Conservation (phyloP, 64 coral and sea anemone species). For the Montipora foliosa region DNA sequence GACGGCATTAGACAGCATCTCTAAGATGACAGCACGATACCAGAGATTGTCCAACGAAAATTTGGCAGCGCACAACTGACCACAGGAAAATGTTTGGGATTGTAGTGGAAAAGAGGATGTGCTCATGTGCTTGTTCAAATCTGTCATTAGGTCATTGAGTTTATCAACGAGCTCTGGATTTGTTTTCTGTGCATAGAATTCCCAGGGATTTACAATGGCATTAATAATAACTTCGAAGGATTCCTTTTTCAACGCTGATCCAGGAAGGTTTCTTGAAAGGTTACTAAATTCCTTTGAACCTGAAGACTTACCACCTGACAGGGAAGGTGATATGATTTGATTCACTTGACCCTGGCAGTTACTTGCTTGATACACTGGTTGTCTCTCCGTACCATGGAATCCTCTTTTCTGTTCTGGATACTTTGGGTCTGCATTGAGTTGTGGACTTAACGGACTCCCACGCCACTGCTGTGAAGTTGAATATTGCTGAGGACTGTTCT, state of each 20-base stretch:
- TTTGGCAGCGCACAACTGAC: slow-evolving; percentile 68
- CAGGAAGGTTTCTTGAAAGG: background rate
- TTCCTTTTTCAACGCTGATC: background rate
- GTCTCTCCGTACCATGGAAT: background rate
- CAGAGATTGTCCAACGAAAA: slow-evolving; percentile 71
- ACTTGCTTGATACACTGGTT: background rate
- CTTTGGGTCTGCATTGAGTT: background rate
- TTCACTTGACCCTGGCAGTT: background rate
- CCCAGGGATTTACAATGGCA: slow-evolving; percentile 66
- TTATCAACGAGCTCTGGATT: slow-evolving; percentile 57
- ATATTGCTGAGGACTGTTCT: background rate
- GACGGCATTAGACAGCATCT: slow-evolving; percentile 4
- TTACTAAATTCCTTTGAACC: background rate
- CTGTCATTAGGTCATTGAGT: slow-evolving; percentile 47
- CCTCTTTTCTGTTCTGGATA: background rate
- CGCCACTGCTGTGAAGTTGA: background rate
- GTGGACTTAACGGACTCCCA: background rate
- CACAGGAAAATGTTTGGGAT: background rate
- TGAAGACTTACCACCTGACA: background rate
- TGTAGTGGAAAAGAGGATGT: background rate
- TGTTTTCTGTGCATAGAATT: slow-evolving; percentile 79
- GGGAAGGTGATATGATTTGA: background rate
- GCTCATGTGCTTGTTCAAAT: slow-evolving; percentile 65
- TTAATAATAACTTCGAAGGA: slow-evolving; percentile 80
- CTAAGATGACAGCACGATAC: slow-evolving; percentile 80